Evolutionary conservation across 35 echinoderm and acorn worm genomes (phyloP), one percentile per base, ranked within the genome.

Genomic region (Holothuria glaberrima): DNA sequence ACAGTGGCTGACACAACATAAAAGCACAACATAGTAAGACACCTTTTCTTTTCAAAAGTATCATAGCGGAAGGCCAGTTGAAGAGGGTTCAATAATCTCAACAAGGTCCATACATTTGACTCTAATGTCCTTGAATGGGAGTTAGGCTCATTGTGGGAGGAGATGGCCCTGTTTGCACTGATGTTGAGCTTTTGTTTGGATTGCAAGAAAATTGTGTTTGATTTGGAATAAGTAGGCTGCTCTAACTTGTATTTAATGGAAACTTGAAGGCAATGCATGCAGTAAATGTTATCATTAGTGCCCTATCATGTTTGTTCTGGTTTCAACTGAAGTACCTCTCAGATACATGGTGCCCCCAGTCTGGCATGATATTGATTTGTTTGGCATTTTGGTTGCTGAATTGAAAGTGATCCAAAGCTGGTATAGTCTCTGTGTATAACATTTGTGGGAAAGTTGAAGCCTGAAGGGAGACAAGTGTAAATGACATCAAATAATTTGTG

Each of bases 141-240:
- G 10, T 29, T 20, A 29, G 63, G 28, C 30, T 19, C 70, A 31
- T 73, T 30, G 29, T 73, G 2, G 26, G 29, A 73, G 9, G 30
- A 73, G 70, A 19, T 73, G 70, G 70, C 30, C 30, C 29, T 73
- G 30, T 73, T 73, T 73, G 36, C 70, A 13, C 10, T 73, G 70
- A 73, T 73, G 70, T 73, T 27, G 70, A 73, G 30, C 70, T 35
- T 46, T 46, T 73, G 70, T 73, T 73, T 73, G 70, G 10, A 73
- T 35, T 31, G 70, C 32, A 29, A 73, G 26, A 73, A 73, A 73
- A 33, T 19, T 73, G 19, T 27, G 63, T 25, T 29, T 66, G 63
- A 66, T 22, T 7, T 66, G 28, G 63, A 66, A 29, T 4, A 16
- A 29, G 63, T 66, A 66, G 36, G 19, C 5, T 73, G 36, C 16